These are phyloP conservation scores for Takifugu rubripes DNA, from an alignment of 2,797 vertebrate genomes.

Conservation along the genomic window DNA sequence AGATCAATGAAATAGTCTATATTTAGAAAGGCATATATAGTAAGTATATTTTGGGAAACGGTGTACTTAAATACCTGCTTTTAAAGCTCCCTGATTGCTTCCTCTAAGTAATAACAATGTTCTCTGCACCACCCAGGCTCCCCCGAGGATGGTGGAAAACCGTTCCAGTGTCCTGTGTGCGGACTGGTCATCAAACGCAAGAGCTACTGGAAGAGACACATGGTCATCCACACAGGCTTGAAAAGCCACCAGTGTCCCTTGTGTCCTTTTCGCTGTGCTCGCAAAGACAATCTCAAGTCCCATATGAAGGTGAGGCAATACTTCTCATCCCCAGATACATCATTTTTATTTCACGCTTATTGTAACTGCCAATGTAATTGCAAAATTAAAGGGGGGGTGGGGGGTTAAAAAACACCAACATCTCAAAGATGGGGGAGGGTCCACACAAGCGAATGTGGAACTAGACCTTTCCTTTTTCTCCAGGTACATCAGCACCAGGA, in stretches of 20 bases:
- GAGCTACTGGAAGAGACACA: constrained; percentile 99
- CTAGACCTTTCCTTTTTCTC: constrained; percentile 18
- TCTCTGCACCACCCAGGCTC: constrained; percentile 73
- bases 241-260: constrained; percentile 99
- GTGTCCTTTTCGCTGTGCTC: constrained; percentile 98
- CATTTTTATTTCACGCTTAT: constrained; percentile 27
- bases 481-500: constrained; percentile 99
- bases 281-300: constrained; percentile 99
- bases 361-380: constrained; percentile 1
- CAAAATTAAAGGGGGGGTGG: too few species aligned
- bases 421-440: too few species aligned
- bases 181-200: constrained; percentile 99
- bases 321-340: constrained; percentile 14
- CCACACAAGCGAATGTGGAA: too few species aligned
- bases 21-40: constrained; percentile 10
- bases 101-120: constrained; percentile 24
- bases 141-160: constrained; percentile 96
- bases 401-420: too few species aligned
- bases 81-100: constrained; percentile 11
- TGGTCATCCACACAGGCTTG: constrained; percentile 99
- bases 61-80: constrained; percentile 8
- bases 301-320: constrained; percentile 93
- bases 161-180: constrained; percentile 98
- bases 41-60: neutral
- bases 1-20: constrained; percentile 20